Conservation (phyloP, 2,113 vertebrate genomes). For the Hyla sarda region DNA sequence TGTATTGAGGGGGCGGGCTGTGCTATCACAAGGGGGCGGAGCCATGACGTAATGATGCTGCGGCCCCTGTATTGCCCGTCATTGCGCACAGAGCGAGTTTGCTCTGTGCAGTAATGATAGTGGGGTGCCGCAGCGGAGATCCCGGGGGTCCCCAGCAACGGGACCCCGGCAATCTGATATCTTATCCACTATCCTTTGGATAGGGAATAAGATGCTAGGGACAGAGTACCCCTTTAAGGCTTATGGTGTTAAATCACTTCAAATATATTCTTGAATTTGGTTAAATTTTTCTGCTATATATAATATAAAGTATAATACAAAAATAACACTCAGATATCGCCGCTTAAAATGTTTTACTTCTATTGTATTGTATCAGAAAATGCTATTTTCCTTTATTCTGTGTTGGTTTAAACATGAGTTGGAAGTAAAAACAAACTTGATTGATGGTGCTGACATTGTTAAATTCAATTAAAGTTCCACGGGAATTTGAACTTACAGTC, state of each 20-base stretch:
- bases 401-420: constrained; percentile 46
- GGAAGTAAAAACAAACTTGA: constrained; percentile 42
- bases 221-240: too few species aligned
- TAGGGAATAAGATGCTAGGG: too few species aligned
- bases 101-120: too few species aligned
- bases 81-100: too few species aligned
- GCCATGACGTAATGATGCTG: too few species aligned
- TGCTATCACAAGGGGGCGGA: too few species aligned
- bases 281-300: neutral
- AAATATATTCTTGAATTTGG: neutral
- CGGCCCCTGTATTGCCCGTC: too few species aligned
- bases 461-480: constrained; percentile 54
- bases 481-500: constrained; percentile 40
- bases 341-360: constrained; percentile 4
- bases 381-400: constrained; percentile 24
- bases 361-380: constrained; percentile 10
- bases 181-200: too few species aligned
- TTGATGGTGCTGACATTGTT: constrained; percentile 52
- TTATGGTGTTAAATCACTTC: neutral
- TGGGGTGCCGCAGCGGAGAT: too few species aligned
- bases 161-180: too few species aligned
- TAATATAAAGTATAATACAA: neutral
- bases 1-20: too few species aligned
- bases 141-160: too few species aligned
- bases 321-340: neutral